These are phyloP conservation scores for Ardeotis arabs DNA, from an alignment of 2,113 vertebrate species.

Conservation along the genomic window DNA sequence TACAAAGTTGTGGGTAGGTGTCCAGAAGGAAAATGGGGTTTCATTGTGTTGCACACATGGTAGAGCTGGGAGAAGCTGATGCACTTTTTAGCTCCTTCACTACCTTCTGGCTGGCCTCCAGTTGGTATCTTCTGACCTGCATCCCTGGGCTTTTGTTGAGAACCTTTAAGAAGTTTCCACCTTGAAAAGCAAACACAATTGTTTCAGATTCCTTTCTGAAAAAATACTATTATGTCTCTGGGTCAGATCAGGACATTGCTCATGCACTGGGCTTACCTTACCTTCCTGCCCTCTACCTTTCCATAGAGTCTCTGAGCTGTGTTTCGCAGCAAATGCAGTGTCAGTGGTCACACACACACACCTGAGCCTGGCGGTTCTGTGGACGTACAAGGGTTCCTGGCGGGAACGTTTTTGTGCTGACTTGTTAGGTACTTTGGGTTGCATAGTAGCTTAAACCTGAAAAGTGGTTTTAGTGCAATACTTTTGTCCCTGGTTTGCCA, in stretches of 20 bases:
- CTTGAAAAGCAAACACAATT: not conserved
- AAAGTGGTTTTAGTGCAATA: not conserved
- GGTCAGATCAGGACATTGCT: not conserved
- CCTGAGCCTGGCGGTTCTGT: not conserved
- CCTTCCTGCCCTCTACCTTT: not conserved
- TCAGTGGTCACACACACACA: not conserved
- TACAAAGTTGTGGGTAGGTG: not conserved
- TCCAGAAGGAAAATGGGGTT: not conserved
- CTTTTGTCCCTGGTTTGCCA: not conserved
- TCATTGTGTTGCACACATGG: not conserved
- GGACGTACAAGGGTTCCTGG: not conserved
- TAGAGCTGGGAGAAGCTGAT: not conserved
- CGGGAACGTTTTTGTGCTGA: not conserved
- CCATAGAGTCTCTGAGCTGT: not conserved
- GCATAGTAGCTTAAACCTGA: not conserved
- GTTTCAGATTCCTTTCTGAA: not conserved
- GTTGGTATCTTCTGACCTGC: not conserved
- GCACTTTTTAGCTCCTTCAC: not conserved
- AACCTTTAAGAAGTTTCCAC: not conserved
- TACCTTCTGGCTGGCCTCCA: accelerated
- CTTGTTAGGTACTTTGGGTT: not conserved
- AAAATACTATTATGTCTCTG: not conserved
- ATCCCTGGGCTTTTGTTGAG: not conserved
- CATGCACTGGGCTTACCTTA: not conserved
- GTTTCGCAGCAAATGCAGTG: not conserved